Conservation (phyloP, 2,888 invertebrate genomes). For the Hirtodrosophila alboralis region DNA sequence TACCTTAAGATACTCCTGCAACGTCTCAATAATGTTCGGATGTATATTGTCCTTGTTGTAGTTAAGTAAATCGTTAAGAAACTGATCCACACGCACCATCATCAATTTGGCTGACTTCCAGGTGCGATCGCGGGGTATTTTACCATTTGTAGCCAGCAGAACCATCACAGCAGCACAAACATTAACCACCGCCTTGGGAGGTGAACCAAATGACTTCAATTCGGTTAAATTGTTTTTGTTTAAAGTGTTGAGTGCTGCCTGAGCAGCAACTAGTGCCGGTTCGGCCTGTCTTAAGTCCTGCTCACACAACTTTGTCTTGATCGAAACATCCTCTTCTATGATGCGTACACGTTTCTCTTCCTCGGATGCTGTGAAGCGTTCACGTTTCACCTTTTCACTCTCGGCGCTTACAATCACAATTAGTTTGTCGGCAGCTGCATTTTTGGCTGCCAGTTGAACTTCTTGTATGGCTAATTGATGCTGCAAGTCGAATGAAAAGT, state of each 20-base stretch:
- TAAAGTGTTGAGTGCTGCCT: constrained; percentile 91
- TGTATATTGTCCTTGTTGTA: constrained; percentile 98
- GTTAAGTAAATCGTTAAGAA: constrained; percentile 92
- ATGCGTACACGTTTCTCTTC: constrained; percentile 96
- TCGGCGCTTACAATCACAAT: constrained; percentile 95
- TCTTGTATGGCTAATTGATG: constrained; percentile 88
- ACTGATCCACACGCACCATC: constrained; percentile 96
- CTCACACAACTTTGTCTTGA: constrained; percentile 94
- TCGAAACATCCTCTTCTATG: constrained; percentile 94
- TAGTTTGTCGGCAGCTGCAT: constrained; percentile 94
- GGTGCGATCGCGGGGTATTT: constrained; percentile 94
- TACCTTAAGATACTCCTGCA: constrained; percentile 84
- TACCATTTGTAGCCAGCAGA: constrained; percentile 91
- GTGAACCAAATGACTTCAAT: constrained; percentile 96
- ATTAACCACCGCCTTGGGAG: constrained; percentile 95
- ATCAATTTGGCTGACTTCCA: constrained; percentile 96
- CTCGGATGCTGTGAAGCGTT: constrained; percentile 92
- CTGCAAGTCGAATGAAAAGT: constrained; percentile 56
- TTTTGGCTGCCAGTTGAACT: constrained; percentile 93
- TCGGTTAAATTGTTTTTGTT: constrained; percentile 98
- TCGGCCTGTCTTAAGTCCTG: constrained; percentile 96
- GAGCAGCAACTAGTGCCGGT: constrained; percentile 95
- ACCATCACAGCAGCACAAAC: constrained; percentile 95
- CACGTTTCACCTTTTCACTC: constrained; percentile 95
- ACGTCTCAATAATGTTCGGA: constrained; percentile 92